Conservation (phyloP, 2,113 vertebrate genomes). For the Eulemur macaco region DNA sequence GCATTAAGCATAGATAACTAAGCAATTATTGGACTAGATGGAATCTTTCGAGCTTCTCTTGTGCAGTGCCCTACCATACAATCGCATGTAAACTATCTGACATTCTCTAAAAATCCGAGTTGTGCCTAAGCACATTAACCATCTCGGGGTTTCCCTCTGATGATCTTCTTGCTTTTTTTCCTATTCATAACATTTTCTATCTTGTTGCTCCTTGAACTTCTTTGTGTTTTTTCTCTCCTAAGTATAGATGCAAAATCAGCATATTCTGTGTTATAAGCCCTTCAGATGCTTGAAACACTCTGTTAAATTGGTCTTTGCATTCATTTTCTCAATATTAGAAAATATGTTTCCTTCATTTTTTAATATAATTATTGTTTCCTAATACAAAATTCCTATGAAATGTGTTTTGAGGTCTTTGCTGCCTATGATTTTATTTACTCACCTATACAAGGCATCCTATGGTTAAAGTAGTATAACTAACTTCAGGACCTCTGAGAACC, state of each 20-base stretch:
- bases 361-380: background rate
- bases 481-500: background rate
- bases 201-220: background rate
- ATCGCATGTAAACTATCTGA: background rate
- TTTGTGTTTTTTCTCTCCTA: background rate
- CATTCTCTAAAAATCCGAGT: background rate
- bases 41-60: background rate
- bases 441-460: background rate
- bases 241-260: background rate
- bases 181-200: background rate
- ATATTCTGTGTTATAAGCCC: background rate
- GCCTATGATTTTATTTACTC: background rate
- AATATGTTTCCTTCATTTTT: background rate
- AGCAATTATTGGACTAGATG: conserved; percentile 35
- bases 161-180: background rate
- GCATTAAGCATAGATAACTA: conserved; percentile 29
- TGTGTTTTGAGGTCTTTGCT: background rate
- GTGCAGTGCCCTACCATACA: background rate
- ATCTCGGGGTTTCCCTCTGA: background rate
- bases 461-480: background rate
- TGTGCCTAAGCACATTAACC: background rate
- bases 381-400: background rate
- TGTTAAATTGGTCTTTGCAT: background rate
- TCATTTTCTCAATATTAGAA: conserved; percentile 16
- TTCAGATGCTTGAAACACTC: background rate